phyloP scores from a whole-genome alignment of 2,888 invertebrate species.

The Macroteleia sp. region DNA sequence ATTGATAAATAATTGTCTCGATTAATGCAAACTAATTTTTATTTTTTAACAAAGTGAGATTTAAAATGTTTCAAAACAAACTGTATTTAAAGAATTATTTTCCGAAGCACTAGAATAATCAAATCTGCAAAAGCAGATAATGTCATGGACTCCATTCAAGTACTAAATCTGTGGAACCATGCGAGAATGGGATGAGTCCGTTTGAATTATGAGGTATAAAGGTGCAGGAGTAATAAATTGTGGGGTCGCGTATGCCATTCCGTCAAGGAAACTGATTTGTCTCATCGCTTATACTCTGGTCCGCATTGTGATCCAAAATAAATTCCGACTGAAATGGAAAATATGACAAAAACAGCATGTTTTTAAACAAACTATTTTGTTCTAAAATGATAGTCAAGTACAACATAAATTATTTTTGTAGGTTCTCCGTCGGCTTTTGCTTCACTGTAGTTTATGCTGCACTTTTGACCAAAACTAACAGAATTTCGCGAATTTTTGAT shows the following conservation, averaged over 20 bases:
- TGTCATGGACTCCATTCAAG: conserved; percentile 13
- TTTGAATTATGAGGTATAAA: conserved; percentile 27
- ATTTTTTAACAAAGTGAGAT: too few relatives aligned
- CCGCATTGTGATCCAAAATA: not conserved
- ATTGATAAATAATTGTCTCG: too few relatives aligned
- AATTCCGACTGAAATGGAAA: too few relatives aligned
- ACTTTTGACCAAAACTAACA: conserved; percentile 97
- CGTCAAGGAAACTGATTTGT: conserved; percentile 21
- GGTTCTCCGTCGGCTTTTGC: conserved; percentile 96
- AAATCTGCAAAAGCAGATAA: conserved; percentile 23
- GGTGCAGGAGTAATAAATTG: conserved; percentile 28
- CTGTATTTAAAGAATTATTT: too few relatives aligned
- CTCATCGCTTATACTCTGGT: conserved; percentile 1
- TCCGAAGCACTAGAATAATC: conserved; percentile 15
- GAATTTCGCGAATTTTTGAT: conserved; percentile 97
- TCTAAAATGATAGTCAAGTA: too few relatives aligned
- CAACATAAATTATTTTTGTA: conserved; percentile 79
- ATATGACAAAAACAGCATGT: too few relatives aligned
- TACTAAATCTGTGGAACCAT: conserved; percentile 27
- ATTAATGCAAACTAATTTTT: too few relatives aligned
- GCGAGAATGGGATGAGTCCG: conserved; percentile 12
- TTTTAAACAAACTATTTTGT: too few relatives aligned
- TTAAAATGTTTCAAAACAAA: too few relatives aligned
- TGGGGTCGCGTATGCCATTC: conserved; percentile 23
- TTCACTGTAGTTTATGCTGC: conserved; percentile 99